A percentile compares a stretch with the other conserved stretches of the same genome.
Evolutionary conservation across 2,797 vertebrate species (phyloP).

Genomic region (Lagorchestes hirsutus): DNA sequence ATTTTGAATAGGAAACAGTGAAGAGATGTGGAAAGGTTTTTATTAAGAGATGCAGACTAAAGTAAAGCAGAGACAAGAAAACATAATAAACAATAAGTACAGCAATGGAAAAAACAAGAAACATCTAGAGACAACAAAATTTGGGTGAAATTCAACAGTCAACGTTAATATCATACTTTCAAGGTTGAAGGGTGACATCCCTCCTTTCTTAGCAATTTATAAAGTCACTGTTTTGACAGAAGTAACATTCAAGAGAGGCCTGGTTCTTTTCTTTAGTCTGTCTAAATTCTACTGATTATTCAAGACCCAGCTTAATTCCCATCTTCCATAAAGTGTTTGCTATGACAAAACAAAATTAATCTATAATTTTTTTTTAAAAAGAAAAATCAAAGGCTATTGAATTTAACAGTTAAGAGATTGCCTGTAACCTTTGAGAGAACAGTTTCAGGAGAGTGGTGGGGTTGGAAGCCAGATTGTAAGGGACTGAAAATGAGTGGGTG

Average conservation of each 20-base stretch:
- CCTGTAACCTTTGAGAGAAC: not conserved
- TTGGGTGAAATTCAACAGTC: not conserved
- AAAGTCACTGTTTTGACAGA: not conserved
- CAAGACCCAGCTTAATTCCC: not conserved
- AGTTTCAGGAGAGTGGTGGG: not conserved
- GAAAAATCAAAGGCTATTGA: not conserved
- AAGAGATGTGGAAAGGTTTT: not conserved
- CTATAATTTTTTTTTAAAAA: not conserved
- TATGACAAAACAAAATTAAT: not conserved
- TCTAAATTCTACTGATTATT: not conserved
- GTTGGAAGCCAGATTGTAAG: not conserved
- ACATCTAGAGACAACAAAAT: not conserved
- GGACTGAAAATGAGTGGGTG: not conserved
- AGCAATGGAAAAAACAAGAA: not conserved
- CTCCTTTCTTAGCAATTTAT: not conserved
- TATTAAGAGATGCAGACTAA: not conserved
- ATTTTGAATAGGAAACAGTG: not conserved
- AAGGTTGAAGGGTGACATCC: not conserved
- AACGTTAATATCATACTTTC: not conserved
- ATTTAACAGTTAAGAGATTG: slow-evolving; percentile 5
- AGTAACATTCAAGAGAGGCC: not conserved
- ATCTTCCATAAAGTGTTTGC: not conserved
- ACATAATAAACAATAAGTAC: not conserved
- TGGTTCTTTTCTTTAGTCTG: not conserved
- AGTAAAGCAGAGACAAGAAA: not conserved